Conservation (phyloP, 2,888 invertebrate species). For the Euzetes globulus region DNA sequence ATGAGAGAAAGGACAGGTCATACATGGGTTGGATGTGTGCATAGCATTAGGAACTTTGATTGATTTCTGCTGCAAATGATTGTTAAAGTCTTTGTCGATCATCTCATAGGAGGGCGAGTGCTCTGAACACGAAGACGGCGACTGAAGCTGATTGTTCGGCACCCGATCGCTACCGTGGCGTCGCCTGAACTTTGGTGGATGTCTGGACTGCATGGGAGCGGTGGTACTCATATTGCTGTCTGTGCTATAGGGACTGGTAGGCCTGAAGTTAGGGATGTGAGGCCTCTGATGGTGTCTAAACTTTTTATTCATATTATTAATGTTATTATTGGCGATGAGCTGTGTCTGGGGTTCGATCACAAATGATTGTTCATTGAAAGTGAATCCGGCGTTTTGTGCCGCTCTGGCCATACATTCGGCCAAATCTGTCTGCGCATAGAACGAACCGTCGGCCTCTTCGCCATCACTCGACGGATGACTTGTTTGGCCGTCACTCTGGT, state of each 20-base stretch:
- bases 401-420: slow-evolving; percentile 49
- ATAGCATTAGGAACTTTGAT: slow-evolving; percentile 28
- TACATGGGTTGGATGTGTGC: neutral
- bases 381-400: slow-evolving; percentile 48
- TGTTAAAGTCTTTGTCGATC: slow-evolving; percentile 6
- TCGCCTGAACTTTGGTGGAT: slow-evolving; percentile 25
- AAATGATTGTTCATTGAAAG: slow-evolving; percentile 32
- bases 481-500: slow-evolving; percentile 44
- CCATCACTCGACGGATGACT: slow-evolving; percentile 48
- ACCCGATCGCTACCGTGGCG: neutral
- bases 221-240: slow-evolving; percentile 49
- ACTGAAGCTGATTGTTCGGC: neutral
- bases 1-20: neutral
- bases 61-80: slow-evolving; percentile 16
- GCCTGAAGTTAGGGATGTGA: slow-evolving; percentile 41
- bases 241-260: slow-evolving; percentile 49
- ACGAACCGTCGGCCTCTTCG: slow-evolving; percentile 48
- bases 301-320: slow-evolving; percentile 35
- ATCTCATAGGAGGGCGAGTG: slow-evolving; percentile 26
- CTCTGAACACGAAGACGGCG: slow-evolving; percentile 25
- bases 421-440: slow-evolving; percentile 49
- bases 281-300: slow-evolving; percentile 4
- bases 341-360: slow-evolving; percentile 24
- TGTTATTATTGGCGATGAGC: slow-evolving; percentile 36
- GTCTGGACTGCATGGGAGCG: slow-evolving; percentile 33